These are phyloP conservation scores for Patella ulyssiponensis DNA, from an alignment of 2,888 invertebrate genomes.

Conservation along the genomic window DNA sequence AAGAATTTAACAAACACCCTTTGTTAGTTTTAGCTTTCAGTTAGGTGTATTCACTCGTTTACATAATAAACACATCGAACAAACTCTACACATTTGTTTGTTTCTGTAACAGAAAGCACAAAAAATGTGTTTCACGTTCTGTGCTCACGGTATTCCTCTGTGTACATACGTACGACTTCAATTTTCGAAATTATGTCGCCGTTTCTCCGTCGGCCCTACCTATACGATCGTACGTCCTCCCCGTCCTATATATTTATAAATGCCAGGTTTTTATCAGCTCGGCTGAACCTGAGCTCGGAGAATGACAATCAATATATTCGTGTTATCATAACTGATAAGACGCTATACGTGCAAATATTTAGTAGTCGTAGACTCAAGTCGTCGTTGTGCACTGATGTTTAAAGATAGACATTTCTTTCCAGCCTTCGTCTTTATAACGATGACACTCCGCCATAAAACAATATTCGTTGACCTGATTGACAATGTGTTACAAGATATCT, in stretches of 20 bases:
- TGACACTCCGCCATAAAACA: too few relatives aligned
- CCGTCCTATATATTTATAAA: background rate
- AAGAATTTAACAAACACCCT: background rate
- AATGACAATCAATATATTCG: background rate
- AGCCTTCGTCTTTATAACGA: too few relatives aligned
- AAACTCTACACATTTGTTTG: background rate
- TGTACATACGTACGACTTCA: too few relatives aligned
- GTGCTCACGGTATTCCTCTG: too few relatives aligned
- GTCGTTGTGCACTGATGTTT: too few relatives aligned
- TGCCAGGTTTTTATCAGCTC: background rate
- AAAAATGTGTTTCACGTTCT: too few relatives aligned
- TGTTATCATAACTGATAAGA: conserved; percentile 11
- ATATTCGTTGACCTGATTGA: too few relatives aligned
- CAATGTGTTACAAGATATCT: too few relatives aligned
- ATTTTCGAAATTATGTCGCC: too few relatives aligned
- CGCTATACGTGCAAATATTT: background rate
- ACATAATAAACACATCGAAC: background rate
- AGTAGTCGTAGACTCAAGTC: background rate
- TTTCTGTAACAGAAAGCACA: background rate
- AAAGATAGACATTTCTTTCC: too few relatives aligned
- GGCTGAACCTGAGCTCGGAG: background rate
- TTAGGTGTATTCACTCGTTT: background rate
- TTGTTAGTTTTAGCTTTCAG: background rate
- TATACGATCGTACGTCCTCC: too few relatives aligned
- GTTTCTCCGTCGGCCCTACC: too few relatives aligned